A percentile compares a stretch with the other conserved stretches of the same genome.
phyloP scores from a whole-genome alignment of 2,888 invertebrate genomes.

The Machimus rusticus region DNA sequence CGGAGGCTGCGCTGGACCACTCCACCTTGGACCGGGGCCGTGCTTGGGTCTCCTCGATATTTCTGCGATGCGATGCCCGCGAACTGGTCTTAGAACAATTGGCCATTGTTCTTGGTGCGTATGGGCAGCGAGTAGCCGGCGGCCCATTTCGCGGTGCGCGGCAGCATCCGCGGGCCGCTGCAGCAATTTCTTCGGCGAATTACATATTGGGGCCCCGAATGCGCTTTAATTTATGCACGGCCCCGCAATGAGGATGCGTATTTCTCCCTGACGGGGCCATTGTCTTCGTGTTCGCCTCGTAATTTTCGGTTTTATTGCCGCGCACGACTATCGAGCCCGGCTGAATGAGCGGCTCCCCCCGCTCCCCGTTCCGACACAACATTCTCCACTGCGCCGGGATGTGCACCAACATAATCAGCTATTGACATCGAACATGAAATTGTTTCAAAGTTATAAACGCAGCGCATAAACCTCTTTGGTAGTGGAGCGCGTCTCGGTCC shows the following conservation, averaged over 20 bases:
- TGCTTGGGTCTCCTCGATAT: neutral
- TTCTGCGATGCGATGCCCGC: neutral
- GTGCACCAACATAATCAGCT: slow-evolving; percentile 38
- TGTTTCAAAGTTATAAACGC: slow-evolving; percentile 21
- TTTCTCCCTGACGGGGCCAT: neutral
- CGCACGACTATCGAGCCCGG: neutral
- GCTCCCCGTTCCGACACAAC: neutral
- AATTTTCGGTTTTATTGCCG: slow-evolving; percentile 38
- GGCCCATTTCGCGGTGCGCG: neutral
- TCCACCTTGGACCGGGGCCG: neutral
- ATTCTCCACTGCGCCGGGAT: neutral
- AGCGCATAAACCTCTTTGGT: neutral
- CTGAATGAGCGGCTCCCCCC: neutral
- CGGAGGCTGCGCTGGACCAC: neutral
- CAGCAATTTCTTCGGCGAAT: slow-evolving; percentile 25
- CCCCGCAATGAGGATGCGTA: slow-evolving; percentile 35
- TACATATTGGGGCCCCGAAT: slow-evolving; percentile 17
- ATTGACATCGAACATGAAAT: slow-evolving; percentile 39
- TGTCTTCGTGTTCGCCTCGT: slow-evolving; percentile 22
- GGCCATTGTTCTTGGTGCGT: slow-evolving; percentile 38
- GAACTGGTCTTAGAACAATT: slow-evolving; percentile 40
- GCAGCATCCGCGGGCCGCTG: neutral
- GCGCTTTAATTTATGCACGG: slow-evolving; percentile 39
- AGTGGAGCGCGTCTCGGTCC: neutral
- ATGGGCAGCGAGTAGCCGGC: neutral